A percentile compares a stretch with the other conserved stretches of the same genome.
These are phyloP conservation scores for Acyrthosiphon pisum DNA, from an alignment of 1,140 invertebrate genomes.

Conservation along the genomic window DNA sequence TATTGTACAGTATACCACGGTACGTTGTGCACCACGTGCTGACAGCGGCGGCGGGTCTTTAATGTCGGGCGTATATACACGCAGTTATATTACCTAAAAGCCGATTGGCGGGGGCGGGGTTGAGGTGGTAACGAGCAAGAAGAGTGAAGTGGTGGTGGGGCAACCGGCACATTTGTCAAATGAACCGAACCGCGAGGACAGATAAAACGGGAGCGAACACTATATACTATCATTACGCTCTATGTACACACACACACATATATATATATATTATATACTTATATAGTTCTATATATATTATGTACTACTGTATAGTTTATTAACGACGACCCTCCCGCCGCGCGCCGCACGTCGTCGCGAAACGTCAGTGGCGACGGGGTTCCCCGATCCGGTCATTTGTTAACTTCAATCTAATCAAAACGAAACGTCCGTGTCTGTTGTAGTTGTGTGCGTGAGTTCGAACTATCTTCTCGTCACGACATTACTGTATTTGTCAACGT, in stretches of 20 bases:
- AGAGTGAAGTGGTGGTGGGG: neutral
- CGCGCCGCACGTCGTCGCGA: neutral
- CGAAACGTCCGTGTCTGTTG: conserved; percentile 36
- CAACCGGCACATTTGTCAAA: conserved; percentile 48
- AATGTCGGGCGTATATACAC: neutral
- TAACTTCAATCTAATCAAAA: conserved; percentile 56
- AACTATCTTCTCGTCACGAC: conserved; percentile 44
- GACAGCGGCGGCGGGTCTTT: neutral
- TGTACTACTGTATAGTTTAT: conserved; percentile 25
- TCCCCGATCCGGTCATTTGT: conserved; percentile 43
- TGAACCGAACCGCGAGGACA: conserved; percentile 56
- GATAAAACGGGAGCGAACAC: conserved; percentile 43
- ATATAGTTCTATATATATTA: neutral
- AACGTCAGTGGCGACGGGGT: neutral
- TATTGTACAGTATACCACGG: neutral
- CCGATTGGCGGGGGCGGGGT: neutral
- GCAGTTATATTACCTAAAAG: conserved; percentile 36
- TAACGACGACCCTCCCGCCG: conserved; percentile 34
- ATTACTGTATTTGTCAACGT: conserved; percentile 52
- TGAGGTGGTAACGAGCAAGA: neutral
- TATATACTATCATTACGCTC: neutral
- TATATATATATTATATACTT: neutral
- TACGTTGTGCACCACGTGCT: too few species aligned
- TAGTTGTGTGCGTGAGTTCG: neutral
- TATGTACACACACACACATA: neutral